phyloP scores from a whole-genome alignment of 2,113 vertebrate genomes.

The Scartelaos histophorus region DNA sequence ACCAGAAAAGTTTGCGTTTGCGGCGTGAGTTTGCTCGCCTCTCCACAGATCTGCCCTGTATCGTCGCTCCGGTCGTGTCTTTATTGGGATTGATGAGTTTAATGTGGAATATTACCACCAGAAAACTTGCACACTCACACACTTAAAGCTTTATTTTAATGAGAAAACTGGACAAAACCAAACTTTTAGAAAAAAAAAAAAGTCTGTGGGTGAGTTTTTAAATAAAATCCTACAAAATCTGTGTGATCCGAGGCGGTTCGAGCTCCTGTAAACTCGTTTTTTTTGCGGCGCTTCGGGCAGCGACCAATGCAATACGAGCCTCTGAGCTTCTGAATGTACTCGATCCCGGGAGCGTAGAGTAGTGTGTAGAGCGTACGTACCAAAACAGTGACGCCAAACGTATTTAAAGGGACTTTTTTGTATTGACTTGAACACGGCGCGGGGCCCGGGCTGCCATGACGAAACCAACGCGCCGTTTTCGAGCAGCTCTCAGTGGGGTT shows the following conservation, averaged over 20 bases:
- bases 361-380: slow-evolving; percentile 10
- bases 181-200: no score
- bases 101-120: no score
- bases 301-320: slow-evolving; percentile 55
- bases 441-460: slow-evolving; percentile 56
- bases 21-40: no score
- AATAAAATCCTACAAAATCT: no score
- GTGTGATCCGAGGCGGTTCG: neutral
- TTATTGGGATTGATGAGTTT: no score
- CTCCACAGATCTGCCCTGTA: no score
- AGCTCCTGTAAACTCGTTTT: neutral
- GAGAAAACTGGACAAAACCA: no score
- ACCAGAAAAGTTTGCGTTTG: no score
- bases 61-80: no score
- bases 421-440: slow-evolving; percentile 1
- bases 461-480: slow-evolving; percentile 42
- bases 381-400: slow-evolving; percentile 31
- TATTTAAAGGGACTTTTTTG: slow-evolving; percentile 27
- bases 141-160: no score
- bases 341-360: slow-evolving; percentile 20
- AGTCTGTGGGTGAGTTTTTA: no score
- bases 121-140: no score
- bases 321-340: slow-evolving; percentile 58
- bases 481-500: slow-evolving; percentile 43
- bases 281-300: neutral